phyloP scores from a whole-genome alignment of 2,888 invertebrate genomes.

The Rutpela maculata region DNA sequence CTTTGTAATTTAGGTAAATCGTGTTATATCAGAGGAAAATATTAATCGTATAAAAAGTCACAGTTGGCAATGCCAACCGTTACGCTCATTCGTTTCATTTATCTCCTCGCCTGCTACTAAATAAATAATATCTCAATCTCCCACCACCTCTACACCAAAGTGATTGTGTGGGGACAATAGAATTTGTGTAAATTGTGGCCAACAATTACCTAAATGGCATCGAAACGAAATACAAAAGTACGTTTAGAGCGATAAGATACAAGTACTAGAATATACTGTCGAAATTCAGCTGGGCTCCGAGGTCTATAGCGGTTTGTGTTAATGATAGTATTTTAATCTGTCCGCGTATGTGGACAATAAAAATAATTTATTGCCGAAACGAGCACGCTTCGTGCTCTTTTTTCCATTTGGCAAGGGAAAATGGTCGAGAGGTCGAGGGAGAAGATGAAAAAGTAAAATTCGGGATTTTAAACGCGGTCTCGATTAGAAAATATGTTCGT shows the following conservation, averaged over 20 bases:
- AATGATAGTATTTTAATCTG: conserved; percentile 59
- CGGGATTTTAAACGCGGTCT: neutral
- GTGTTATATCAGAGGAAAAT: too few species aligned
- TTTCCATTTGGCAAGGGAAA: conserved; percentile 2
- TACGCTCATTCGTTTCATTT: too few species aligned
- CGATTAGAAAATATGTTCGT: neutral
- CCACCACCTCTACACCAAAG: neutral
- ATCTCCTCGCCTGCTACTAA: neutral
- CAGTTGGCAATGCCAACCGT: too few species aligned
- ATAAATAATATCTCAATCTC: conserved; percentile 1
- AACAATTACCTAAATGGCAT: conserved; percentile 26
- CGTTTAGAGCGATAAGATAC: conserved; percentile 19
- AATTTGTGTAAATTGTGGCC: conserved; percentile 9
- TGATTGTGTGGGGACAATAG: neutral
- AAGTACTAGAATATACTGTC: conserved; percentile 52
- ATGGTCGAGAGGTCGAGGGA: neutral
- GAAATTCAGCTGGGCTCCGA: conserved; percentile 36
- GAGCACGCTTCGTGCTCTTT: conserved; percentile 2
- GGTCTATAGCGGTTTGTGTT: conserved; percentile 41
- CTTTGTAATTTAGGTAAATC: too few species aligned
- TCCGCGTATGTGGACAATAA: conserved; percentile 55
- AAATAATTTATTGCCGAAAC: conserved; percentile 52
- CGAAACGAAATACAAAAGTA: conserved; percentile 10
- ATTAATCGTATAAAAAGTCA: too few species aligned
- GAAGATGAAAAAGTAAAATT: conserved; percentile 14